Evolutionary conservation across 2,888 invertebrate genomes (phyloP), one percentile per base, ranked within the genome.

Genomic region (Blastobasis adustella): DNA sequence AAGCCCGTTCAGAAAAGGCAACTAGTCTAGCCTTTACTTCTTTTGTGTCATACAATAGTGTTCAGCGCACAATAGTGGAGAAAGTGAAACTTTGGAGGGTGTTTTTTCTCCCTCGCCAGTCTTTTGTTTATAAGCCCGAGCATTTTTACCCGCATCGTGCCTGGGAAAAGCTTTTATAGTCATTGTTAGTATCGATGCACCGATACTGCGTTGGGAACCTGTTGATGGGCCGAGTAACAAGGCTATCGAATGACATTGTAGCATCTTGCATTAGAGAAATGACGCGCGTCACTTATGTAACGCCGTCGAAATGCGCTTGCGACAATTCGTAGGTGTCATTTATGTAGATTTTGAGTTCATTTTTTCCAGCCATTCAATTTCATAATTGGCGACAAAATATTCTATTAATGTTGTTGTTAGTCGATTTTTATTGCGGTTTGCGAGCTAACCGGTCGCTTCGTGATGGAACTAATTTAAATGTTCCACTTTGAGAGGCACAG

Each of bases 71-170:
- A 77, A 73, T 71, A 68, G 55, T 51, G 60, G 68, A 68, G 69
- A 79, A 79, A 79, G 81, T 79, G 79, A 80, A 79, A 82, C 77
- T 73, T 58, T 59, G 37, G 47, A 39, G 51, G 66, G 67, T 62
- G 58, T 68, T 76, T 76, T 79, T 79, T 75, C 71, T 69, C 59
- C 57, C 57, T 58, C 57, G 60, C 65, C 61, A 53, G 63, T 60
- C 69, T 72, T 73, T 78, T 73, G 76, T 58, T 76, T 61, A 63
- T 56, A 62, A 47, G 54, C 68, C 69, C 69, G 63, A 62, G 59
- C 60, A 58, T 61, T 71, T 73, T 68, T 71, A 66, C 71, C 68
- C 67, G 66, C 67, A 75, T 71, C 59, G 55, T 51, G 69, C 72
- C 63, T 78, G 76, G 63, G 73, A 76, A 78, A 67, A 69, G 66